These are phyloP conservation scores for Sinocyclocheilus anshuiensis DNA, from an alignment of 2,113 vertebrate genomes.

Conservation along the genomic window DNA sequence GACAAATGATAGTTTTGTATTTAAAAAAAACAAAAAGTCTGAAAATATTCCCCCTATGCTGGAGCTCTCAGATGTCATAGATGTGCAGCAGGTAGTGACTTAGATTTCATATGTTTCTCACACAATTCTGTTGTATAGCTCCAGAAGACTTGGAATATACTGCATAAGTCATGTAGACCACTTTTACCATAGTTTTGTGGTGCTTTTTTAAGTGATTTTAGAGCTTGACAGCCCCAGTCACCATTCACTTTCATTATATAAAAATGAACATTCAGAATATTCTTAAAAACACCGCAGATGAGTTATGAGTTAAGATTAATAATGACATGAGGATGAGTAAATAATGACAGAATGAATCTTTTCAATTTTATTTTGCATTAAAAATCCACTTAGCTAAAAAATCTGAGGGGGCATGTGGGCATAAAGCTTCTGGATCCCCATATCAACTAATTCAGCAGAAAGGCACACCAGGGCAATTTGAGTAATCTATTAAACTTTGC, in stretches of 20 bases:
- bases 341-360: too few species aligned
- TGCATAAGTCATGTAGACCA: neutral
- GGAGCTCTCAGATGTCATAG: neutral
- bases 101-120: neutral
- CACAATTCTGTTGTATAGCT: too few species aligned
- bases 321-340: neutral
- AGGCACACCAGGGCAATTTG: constrained; percentile 24
- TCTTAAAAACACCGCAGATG: neutral
- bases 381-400: neutral
- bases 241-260: neutral
- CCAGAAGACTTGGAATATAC: neutral
- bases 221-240: neutral
- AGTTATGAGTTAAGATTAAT: neutral
- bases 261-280: neutral
- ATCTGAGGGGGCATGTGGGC: neutral
- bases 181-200: neutral
- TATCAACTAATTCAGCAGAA: constrained; percentile 19
- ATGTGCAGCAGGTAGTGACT: too few species aligned
- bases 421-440: neutral
- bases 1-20: neutral
- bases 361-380: neutral
- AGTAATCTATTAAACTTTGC: constrained; percentile 27
- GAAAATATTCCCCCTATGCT: neutral
- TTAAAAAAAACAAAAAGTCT: neutral
- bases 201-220: neutral